Percentiles rank a stretch among this genome's conserved stretches.
phyloP scores from a whole-genome alignment of 1,140 invertebrate genomes.

The Bradynema listronoti region DNA sequence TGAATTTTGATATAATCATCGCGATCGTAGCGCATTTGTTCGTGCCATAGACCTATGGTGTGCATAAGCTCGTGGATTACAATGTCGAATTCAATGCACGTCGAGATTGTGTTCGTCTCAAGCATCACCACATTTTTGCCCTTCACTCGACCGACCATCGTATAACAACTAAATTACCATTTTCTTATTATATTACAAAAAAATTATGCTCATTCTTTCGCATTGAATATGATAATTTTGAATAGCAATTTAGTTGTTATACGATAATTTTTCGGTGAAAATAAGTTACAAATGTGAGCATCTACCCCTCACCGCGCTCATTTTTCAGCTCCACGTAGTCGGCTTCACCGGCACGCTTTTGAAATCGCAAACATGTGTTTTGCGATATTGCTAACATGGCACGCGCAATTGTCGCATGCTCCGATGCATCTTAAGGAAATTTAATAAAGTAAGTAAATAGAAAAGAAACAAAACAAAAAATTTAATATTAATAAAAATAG shows the following conservation, averaged over 20 bases:
- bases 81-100: constrained; percentile 31
- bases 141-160: constrained; percentile 28
- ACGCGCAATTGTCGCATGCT: background rate
- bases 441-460: background rate
- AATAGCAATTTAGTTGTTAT: background rate
- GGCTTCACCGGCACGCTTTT: constrained; percentile 19
- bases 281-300: background rate
- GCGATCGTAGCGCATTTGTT: constrained; percentile 47
- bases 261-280: constrained; percentile 1
- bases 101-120: constrained; percentile 31
- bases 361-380: constrained; percentile 26
- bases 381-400: background rate
- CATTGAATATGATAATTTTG: background rate
- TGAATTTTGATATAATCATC: constrained; percentile 52
- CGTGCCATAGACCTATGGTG: constrained; percentile 30
- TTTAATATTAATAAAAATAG: background rate
- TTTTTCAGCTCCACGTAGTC: constrained; percentile 31
- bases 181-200: background rate
- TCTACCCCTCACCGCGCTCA: constrained; percentile 25
- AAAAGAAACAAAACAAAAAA: background rate
- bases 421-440: background rate
- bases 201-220: background rate
- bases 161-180: constrained; percentile 19
- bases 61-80: constrained; percentile 42
- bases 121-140: constrained; percentile 33